phyloP scores from a whole-genome alignment of 1,140 invertebrate genomes.

The Drosophila kanapiae region DNA sequence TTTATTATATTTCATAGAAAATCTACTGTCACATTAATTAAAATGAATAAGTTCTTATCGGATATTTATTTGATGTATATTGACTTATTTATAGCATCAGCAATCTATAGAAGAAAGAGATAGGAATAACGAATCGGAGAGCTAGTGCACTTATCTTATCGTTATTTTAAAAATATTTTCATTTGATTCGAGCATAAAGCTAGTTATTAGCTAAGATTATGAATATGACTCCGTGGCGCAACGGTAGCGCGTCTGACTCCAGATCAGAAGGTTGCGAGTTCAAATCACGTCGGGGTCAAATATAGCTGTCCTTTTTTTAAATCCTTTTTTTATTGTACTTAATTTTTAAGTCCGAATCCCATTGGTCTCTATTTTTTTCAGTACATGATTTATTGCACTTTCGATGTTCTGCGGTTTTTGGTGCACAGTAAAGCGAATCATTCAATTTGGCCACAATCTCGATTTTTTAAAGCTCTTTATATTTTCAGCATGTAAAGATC shows the following conservation, averaged over 20 bases:
- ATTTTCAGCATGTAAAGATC: constrained; percentile 13
- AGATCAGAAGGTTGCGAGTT: constrained; percentile 99
- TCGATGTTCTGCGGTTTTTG: not conserved
- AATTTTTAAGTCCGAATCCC: no score
- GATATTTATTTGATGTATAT: not conserved
- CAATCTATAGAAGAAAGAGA: not conserved
- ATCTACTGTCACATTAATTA: not conserved
- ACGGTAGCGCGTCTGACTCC: constrained; percentile 99
- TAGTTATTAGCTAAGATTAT: not conserved
- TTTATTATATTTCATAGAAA: not conserved
- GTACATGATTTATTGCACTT: not conserved
- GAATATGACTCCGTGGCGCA: constrained; percentile 93
- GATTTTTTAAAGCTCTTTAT: not conserved
- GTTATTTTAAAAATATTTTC: not conserved
- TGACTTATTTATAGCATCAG: not conserved
- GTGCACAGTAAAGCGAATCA: not conserved
- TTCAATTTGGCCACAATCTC: not conserved
- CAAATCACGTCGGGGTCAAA: constrained; percentile 98
- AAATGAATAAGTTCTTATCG: constrained; percentile 9
- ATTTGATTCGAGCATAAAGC: not conserved
- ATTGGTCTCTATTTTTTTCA: not conserved
- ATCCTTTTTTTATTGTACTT: not conserved
- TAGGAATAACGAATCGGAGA: not conserved
- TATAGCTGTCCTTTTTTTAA: not conserved
- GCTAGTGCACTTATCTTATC: constrained; percentile 30